phyloP scores from a whole-genome alignment of 2,797 vertebrate species.

The Acrossocheilus fasciatus region DNA sequence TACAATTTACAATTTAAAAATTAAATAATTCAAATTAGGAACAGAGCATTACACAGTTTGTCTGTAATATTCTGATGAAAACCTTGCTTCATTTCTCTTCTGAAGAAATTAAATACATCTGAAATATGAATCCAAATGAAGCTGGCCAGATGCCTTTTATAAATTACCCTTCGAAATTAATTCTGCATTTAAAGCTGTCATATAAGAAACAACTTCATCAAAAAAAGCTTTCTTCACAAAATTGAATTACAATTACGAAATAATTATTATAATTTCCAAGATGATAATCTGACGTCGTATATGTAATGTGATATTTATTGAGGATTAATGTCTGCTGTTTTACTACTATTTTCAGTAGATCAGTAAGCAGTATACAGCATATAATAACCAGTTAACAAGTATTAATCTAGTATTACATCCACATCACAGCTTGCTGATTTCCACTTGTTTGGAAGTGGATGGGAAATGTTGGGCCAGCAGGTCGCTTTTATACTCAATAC shows the following conservation, averaged over 20 bases:
- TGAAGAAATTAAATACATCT: slow-evolving; percentile 31
- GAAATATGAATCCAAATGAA: slow-evolving; percentile 20
- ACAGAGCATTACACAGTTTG: slow-evolving; percentile 62
- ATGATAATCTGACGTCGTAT: background rate
- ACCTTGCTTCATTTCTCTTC: slow-evolving; percentile 59
- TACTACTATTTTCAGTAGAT: background rate
- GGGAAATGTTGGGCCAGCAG: background rate
- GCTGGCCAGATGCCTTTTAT: too few species aligned
- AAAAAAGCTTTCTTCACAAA: too few species aligned
- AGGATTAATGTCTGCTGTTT: background rate
- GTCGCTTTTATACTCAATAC: background rate
- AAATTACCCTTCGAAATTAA: too few species aligned
- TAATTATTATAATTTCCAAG: background rate
- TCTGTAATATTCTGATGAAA: slow-evolving; percentile 74
- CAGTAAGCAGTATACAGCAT: background rate
- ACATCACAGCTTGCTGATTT: background rate
- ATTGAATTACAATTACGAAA: too few species aligned
- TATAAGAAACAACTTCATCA: background rate
- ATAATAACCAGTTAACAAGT: background rate
- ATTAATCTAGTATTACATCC: background rate
- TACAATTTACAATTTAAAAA: background rate
- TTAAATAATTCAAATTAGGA: slow-evolving; percentile 77
- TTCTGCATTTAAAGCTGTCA: background rate
- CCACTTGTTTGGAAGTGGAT: background rate
- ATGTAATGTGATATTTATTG: background rate